These are phyloP conservation scores for Nomada ferruginata DNA, from an alignment of 2,888 invertebrate genomes.

Conservation along the genomic window DNA sequence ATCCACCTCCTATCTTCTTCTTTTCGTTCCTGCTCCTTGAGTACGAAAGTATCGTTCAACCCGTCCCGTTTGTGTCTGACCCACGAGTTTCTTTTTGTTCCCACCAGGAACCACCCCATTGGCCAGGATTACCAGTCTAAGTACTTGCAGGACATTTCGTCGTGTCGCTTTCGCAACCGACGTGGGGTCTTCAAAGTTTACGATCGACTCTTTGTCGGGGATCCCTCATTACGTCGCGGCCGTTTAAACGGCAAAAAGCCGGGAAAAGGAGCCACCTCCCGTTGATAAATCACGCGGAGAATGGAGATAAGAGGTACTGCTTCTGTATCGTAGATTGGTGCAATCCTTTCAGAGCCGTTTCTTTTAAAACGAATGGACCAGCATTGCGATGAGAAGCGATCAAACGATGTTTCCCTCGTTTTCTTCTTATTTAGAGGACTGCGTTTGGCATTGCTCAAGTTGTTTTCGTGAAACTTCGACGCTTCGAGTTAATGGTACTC, in stretches of 20 bases:
- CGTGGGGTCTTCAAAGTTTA: constrained; percentile 58
- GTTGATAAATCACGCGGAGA: constrained; percentile 55
- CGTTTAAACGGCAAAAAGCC: constrained; percentile 52
- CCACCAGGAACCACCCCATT: constrained; percentile 60
- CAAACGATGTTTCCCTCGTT: neutral
- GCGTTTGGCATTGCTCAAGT: neutral
- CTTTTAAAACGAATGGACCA: constrained; percentile 30
- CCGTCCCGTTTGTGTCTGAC: constrained; percentile 26
- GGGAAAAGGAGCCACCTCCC: constrained; percentile 33
- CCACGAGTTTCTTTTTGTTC: constrained; percentile 25
- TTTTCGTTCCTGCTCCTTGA: neutral
- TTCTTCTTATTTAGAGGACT: neutral
- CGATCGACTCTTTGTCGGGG: constrained; percentile 62
- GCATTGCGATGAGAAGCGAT: neutral
- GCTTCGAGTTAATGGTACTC: neutral
- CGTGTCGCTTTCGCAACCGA: constrained; percentile 44
- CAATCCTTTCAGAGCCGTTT: constrained; percentile 28
- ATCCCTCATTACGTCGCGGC: constrained; percentile 57
- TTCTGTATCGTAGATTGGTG: constrained; percentile 34
- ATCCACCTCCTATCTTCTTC: constrained; percentile 6
- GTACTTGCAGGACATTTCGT: constrained; percentile 71
- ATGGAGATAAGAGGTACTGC: constrained; percentile 37
- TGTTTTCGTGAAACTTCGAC: neutral
- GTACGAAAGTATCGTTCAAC: constrained; percentile 9
- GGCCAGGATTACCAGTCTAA: constrained; percentile 73